phyloP scores from a whole-genome alignment of 2,888 invertebrate species.

The Danaus chrysippus region DNA sequence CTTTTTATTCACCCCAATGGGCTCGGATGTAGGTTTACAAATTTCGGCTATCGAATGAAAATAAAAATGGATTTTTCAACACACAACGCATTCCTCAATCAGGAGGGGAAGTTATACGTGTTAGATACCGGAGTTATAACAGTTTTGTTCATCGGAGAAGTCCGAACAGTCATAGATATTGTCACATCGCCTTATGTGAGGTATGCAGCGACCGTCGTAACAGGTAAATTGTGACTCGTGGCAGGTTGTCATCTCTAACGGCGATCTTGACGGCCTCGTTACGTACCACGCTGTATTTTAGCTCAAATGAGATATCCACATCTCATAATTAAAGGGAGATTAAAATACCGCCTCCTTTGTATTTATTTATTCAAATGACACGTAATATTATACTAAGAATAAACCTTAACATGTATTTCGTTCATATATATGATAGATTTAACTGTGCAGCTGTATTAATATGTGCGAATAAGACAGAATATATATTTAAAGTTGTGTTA shows the following conservation, averaged over 20 bases:
- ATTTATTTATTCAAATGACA: too few relatives aligned
- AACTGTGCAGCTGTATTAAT: not conserved
- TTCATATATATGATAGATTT: slow-evolving; percentile 1
- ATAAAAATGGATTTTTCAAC: slow-evolving; percentile 34
- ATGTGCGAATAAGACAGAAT: not conserved
- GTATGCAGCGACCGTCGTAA: slow-evolving; percentile 88
- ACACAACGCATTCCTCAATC: slow-evolving; percentile 52
- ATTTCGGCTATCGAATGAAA: slow-evolving; percentile 16
- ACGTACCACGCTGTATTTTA: slow-evolving; percentile 62
- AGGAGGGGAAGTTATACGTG: slow-evolving; percentile 41
- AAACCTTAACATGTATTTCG: not conserved
- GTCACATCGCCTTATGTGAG: slow-evolving; percentile 88
- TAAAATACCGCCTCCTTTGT: not conserved
- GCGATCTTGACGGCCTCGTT: slow-evolving; percentile 57
- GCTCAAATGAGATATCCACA: slow-evolving; percentile 33
- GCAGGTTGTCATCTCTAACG: slow-evolving; percentile 65
- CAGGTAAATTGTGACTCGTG: slow-evolving; percentile 84
- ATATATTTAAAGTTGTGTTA: not conserved
- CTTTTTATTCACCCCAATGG: not conserved
- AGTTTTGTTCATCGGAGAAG: slow-evolving; percentile 94
- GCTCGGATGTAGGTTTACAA: slow-evolving; percentile 12
- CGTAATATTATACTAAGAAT: not conserved
- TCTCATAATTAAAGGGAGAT: slow-evolving; percentile 8
- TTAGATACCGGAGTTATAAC: slow-evolving; percentile 78
- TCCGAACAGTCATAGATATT: slow-evolving; percentile 94